A percentile compares a stretch with the other conserved stretches of the same genome.
Evolutionary conservation across 2,113 vertebrate genomes (phyloP).

Genomic region (Mormoops blainvillei): DNA sequence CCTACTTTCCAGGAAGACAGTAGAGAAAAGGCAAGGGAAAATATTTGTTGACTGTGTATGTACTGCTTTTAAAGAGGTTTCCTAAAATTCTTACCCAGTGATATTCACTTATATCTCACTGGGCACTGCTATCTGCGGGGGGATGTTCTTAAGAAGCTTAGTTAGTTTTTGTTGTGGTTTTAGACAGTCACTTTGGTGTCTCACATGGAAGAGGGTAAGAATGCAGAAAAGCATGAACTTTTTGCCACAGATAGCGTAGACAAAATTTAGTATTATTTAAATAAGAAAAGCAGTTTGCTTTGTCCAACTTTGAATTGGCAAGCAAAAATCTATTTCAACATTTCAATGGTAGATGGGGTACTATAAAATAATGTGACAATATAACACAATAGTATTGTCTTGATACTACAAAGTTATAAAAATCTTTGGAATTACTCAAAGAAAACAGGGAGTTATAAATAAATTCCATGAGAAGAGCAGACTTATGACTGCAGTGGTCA

Average conservation of each 20-base stretch:
- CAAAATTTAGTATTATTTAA: not conserved
- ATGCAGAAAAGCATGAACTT: not conserved
- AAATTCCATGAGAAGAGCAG: not conserved
- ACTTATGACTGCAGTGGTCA: not conserved
- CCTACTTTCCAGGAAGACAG: not conserved
- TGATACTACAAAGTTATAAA: not conserved
- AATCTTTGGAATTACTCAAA: conserved; percentile 10
- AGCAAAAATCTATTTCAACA: not conserved
- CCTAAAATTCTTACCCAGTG: not conserved
- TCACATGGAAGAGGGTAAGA: not conserved
- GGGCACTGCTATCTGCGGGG: not conserved
- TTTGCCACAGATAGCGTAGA: not conserved
- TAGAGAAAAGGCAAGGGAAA: not conserved
- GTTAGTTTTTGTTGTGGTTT: not conserved
- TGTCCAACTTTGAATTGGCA: not conserved
- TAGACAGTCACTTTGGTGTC: not conserved
- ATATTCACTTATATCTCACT: not conserved
- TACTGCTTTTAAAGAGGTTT: not conserved
- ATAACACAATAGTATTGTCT: not conserved
- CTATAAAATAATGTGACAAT: not conserved
- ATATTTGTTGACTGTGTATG: not conserved
- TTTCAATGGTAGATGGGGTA: not conserved
- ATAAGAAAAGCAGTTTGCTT: not conserved
- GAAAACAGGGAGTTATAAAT: not conserved
- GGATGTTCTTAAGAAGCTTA: not conserved